Conservation (phyloP, 2,797 vertebrate genomes). For the Clarias pachynema region DNA sequence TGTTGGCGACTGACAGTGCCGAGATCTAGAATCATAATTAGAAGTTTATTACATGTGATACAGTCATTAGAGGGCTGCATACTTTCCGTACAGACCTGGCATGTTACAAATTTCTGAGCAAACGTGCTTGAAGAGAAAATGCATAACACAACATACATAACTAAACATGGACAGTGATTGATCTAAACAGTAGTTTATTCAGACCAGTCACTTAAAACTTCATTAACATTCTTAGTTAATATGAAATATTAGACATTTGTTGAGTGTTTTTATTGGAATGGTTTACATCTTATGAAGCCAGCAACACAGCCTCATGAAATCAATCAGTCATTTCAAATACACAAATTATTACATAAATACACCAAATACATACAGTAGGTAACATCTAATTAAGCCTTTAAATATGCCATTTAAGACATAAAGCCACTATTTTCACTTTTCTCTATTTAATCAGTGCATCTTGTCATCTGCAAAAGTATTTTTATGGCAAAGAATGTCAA, state of each 20-base stretch:
- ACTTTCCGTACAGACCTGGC: no score
- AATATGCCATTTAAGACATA: conserved; percentile 32
- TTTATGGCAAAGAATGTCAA: conserved; percentile 5
- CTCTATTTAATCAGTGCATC: conserved; percentile 26
- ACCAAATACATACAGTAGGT: not conserved
- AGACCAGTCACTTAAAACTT: not conserved
- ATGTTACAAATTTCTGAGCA: not conserved
- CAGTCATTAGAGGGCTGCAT: no score
- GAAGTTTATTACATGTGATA: no score
- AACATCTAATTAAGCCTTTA: not conserved
- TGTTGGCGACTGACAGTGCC: no score
- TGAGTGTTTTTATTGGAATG: conserved; percentile 77
- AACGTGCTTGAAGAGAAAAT: not conserved
- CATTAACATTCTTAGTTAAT: not conserved
- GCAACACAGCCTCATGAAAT: conserved; percentile 19
- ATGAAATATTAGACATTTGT: not conserved
- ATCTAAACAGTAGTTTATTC: conserved; percentile 1
- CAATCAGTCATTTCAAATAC: conserved; percentile 35
- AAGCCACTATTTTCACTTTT: conserved; percentile 2
- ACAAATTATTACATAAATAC: conserved; percentile 19
- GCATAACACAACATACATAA: not conserved
- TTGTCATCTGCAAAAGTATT: conserved; percentile 24
- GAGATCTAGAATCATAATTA: no score
- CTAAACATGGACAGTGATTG: not conserved
- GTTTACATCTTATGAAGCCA: conserved; percentile 64